Percentiles rank a stretch among this genome's conserved stretches.
These are phyloP conservation scores for Sakesphorus luctuosus DNA, from an alignment of 2,113 vertebrate species.

Conservation along the genomic window DNA sequence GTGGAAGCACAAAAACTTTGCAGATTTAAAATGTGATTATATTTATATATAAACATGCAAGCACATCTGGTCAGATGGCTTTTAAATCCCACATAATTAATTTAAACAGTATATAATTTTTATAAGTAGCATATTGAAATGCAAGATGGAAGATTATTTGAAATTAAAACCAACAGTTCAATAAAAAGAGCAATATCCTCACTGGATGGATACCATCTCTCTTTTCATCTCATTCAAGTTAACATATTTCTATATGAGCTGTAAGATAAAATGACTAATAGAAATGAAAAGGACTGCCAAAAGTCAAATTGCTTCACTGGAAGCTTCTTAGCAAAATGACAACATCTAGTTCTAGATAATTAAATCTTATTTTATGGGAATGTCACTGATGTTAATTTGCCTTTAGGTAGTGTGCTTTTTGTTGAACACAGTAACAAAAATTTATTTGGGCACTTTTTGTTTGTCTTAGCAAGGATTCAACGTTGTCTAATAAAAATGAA, in stretches of 20 bases:
- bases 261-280: slow-evolving; percentile 29
- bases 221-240: not conserved
- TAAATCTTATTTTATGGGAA: slow-evolving; percentile 27
- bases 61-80: not conserved
- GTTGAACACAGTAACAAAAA: slow-evolving; percentile 25
- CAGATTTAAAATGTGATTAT: not conserved
- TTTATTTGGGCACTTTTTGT: not conserved
- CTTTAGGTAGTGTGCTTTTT: slow-evolving; percentile 10
- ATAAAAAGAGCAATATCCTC: slow-evolving; percentile 14
- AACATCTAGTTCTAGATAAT: slow-evolving; percentile 29
- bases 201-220: not conserved
- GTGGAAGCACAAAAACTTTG: not conserved
- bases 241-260: not conserved
- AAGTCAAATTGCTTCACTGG: not conserved
- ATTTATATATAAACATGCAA: not conserved
- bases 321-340: slow-evolving; percentile 34
- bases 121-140: not conserved
- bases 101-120: not conserved
- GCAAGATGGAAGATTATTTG: slow-evolving; percentile 2
- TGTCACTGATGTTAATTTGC: slow-evolving; percentile 41
- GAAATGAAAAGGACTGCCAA: slow-evolving; percentile 6
- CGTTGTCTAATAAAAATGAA: not conserved
- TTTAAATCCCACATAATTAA: slow-evolving; percentile 11
- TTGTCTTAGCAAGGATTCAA: not conserved
- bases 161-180: slow-evolving; percentile 22